Conservation (phyloP, 1,140 invertebrate genomes). For the Lasioglossum albipes region DNA sequence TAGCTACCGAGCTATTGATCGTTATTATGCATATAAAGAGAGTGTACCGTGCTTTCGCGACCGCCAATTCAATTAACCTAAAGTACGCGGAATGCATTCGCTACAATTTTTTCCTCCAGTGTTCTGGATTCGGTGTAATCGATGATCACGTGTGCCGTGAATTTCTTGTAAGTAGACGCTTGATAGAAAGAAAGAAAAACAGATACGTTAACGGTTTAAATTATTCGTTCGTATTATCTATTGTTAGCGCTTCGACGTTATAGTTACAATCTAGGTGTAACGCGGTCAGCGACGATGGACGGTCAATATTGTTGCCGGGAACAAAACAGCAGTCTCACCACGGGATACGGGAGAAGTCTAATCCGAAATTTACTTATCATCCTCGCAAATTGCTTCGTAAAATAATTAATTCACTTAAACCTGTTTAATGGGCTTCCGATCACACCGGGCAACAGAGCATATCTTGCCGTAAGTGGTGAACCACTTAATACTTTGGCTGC, state of each 20-base stretch:
- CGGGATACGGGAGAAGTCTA: neutral
- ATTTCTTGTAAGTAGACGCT: too few species aligned
- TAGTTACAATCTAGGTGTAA: too few species aligned
- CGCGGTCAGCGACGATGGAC: too few species aligned
- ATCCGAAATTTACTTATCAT: constrained; percentile 21
- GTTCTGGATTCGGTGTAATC: too few species aligned
- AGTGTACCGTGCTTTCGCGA: neutral
- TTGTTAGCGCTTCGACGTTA: too few species aligned
- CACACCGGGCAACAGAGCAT: neutral
- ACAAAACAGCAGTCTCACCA: constrained; percentile 17
- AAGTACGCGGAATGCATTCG: neutral
- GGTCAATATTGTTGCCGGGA: constrained; percentile 1
- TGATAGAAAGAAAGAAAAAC: too few species aligned
- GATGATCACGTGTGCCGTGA: too few species aligned
- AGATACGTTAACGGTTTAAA: too few species aligned
- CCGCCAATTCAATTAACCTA: neutral
- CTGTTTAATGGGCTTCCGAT: neutral
- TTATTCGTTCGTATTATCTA: too few species aligned
- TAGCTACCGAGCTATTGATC: neutral
- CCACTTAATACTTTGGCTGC: neutral
- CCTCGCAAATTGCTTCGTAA: constrained; percentile 14
- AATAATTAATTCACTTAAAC: constrained; percentile 10
- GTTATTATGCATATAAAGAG: neutral
- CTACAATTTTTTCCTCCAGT: neutral
- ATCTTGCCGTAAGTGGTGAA: neutral